Evolutionary conservation across 2,888 invertebrate genomes (phyloP).

Genomic region (Fragum whitleyi): DNA sequence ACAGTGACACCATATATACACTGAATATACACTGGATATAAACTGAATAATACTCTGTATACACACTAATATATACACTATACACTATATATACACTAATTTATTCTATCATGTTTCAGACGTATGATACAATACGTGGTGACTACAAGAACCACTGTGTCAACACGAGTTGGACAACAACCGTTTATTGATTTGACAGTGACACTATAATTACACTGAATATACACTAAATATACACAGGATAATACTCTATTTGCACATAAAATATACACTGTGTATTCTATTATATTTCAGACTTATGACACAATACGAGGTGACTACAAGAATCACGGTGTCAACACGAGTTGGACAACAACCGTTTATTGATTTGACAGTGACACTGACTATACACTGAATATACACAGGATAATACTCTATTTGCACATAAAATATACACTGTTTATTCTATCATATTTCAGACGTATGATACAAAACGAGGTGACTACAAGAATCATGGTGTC

Average conservation of each 20-base stretch:
- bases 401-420: no score
- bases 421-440: no score
- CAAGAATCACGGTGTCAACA: constrained; percentile 26
- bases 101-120: no score
- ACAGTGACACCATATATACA: constrained; percentile 36
- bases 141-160: constrained; percentile 18
- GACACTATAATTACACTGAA: constrained; percentile 31
- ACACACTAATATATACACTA: no score
- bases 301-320: constrained; percentile 1
- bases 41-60: no score
- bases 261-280: no score
- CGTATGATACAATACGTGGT: constrained; percentile 7
- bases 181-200: constrained; percentile 19
- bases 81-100: no score
- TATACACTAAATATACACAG: no score
- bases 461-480: background rate
- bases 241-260: no score
- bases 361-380: constrained; percentile 30
- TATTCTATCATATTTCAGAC: no score
- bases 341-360: constrained; percentile 38
- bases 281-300: constrained; percentile 28
- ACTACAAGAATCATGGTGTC: constrained; percentile 30
- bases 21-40: no score
- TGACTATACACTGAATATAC: constrained; percentile 31
- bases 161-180: constrained; percentile 39